These are phyloP conservation scores for Fundulus diaphanus DNA, from an alignment of 2,797 vertebrate genomes.

Conservation along the genomic window DNA sequence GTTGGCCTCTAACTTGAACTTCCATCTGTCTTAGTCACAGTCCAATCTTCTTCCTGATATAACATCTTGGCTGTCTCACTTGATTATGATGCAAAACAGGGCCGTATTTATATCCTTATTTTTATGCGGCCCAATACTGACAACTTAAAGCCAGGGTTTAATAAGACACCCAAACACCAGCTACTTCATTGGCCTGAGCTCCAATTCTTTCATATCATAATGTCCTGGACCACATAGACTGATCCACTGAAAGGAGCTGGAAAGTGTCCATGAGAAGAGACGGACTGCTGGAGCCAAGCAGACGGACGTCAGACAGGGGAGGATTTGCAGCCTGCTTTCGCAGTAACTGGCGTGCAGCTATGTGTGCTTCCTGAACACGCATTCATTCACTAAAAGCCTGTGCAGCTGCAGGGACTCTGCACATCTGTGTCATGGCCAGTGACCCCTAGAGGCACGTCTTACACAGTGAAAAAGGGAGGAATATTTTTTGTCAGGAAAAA, in stretches of 20 bases:
- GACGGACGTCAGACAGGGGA: slow-evolving; percentile 40
- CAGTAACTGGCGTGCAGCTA: slow-evolving; percentile 71
- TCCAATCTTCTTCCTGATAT: not conserved
- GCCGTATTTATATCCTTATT: not conserved
- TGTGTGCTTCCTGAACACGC: slow-evolving; percentile 33
- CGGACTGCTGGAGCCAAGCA: slow-evolving; percentile 42
- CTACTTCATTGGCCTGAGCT: slow-evolving; percentile 22
- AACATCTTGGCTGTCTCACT: not conserved
- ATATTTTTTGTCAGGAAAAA: slow-evolving; percentile 27
- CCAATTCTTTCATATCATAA: too few relatives aligned
- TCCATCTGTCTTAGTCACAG: too few relatives aligned
- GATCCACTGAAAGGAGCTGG: slow-evolving; percentile 24
- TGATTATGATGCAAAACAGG: not conserved
- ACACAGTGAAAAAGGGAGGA: slow-evolving; percentile 21
- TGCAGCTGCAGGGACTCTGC: slow-evolving; percentile 69
- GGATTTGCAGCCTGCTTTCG: slow-evolving; percentile 30
- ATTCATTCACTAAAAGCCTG: slow-evolving; percentile 12
- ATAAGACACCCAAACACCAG: not conserved
- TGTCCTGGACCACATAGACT: not conserved
- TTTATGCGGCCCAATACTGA: not conserved
- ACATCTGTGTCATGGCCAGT: slow-evolving; percentile 51
- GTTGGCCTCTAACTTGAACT: too few relatives aligned
- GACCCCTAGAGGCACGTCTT: slow-evolving; percentile 13
- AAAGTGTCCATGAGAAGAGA: slow-evolving; percentile 39
- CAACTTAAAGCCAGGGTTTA: too few relatives aligned